Evolutionary conservation across 2,888 invertebrate genomes (phyloP).

Genomic region (Chrysotoxum bicinctum): DNA sequence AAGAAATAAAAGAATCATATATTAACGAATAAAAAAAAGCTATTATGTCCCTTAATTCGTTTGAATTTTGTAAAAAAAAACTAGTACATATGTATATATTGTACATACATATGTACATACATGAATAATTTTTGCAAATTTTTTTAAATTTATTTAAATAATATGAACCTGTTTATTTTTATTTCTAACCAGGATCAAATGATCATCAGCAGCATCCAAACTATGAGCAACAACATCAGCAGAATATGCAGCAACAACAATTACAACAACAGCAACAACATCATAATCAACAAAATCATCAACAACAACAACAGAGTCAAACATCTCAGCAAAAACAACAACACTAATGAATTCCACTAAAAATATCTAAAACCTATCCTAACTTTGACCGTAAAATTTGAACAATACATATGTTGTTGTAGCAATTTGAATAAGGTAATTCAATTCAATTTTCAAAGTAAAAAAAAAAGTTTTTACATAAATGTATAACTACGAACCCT

Average conservation of each 20-base stretch:
- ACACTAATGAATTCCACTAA: constrained; percentile 20
- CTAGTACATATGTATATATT: too few species aligned
- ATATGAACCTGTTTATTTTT: not conserved
- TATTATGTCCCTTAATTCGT: too few species aligned
- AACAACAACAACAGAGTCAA: constrained; percentile 40
- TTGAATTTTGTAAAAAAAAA: too few species aligned
- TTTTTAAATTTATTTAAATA: too few species aligned
- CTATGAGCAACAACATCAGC: constrained; percentile 65
- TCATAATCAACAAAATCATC: constrained; percentile 40
- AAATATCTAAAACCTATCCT: not conserved
- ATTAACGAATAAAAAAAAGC: too few species aligned
- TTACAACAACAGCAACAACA: constrained; percentile 70
- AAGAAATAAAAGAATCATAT: too few species aligned
- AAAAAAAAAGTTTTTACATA: not conserved
- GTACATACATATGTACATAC: too few species aligned
- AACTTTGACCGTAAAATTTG: not conserved
- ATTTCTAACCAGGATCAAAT: constrained; percentile 35
- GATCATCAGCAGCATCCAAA: constrained; percentile 73
- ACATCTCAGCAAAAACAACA: constrained; percentile 43
- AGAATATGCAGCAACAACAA: constrained; percentile 69
- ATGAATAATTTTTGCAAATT: too few species aligned
- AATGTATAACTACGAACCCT: not conserved
- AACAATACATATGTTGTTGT: not conserved
- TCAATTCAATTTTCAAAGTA: not conserved
- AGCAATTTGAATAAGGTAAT: constrained; percentile 17